Evolutionary conservation across 2,797 vertebrate species (phyloP).

Genomic region (Crenuchus spilurus): DNA sequence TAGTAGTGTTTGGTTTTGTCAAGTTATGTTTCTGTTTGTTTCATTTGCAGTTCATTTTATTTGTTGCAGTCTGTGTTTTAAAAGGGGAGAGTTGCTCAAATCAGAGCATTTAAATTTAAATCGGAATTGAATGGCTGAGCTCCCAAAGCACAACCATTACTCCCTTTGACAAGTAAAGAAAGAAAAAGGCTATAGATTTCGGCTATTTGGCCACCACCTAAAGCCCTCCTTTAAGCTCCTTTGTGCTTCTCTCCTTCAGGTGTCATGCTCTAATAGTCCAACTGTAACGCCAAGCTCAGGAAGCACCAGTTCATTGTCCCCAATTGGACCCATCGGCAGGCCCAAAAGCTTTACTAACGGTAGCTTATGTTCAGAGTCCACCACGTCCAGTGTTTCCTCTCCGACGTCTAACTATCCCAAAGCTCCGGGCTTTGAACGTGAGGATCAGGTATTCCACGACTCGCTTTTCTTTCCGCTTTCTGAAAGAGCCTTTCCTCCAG

Average conservation of each 20-base stretch:
- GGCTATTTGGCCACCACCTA: constrained; percentile 43
- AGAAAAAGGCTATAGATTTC: not conserved
- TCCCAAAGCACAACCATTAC: not conserved
- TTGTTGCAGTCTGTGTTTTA: constrained; percentile 45
- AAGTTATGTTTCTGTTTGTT: not conserved
- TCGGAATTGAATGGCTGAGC: not conserved
- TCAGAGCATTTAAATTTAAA: constrained; percentile 9
- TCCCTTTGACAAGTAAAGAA: constrained; percentile 13
- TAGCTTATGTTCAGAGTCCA: constrained; percentile 84
- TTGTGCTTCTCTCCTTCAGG: constrained; percentile 81
- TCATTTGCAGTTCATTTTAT: constrained; percentile 17
- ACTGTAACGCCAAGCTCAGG: constrained; percentile 85
- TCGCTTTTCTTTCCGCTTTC: constrained; percentile 58
- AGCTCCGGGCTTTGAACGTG: constrained; percentile 89
- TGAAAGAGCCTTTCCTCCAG: constrained; percentile 48
- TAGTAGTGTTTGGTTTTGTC: constrained; percentile 7
- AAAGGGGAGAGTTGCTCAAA: constrained; percentile 25
- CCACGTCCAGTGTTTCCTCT: constrained; percentile 82
- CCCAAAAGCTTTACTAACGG: constrained; percentile 84
- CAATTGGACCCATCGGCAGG: constrained; percentile 82
- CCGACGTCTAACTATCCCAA: constrained; percentile 85
- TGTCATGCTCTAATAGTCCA: constrained; percentile 86
- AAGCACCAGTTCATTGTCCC: constrained; percentile 86
- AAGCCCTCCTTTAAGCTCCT: constrained; percentile 65
- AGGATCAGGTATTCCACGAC: constrained; percentile 84